Evolutionary conservation across 2,113 vertebrate species (phyloP), one percentile per base, ranked within the genome.

Genomic region (Mirza zaza): DNA sequence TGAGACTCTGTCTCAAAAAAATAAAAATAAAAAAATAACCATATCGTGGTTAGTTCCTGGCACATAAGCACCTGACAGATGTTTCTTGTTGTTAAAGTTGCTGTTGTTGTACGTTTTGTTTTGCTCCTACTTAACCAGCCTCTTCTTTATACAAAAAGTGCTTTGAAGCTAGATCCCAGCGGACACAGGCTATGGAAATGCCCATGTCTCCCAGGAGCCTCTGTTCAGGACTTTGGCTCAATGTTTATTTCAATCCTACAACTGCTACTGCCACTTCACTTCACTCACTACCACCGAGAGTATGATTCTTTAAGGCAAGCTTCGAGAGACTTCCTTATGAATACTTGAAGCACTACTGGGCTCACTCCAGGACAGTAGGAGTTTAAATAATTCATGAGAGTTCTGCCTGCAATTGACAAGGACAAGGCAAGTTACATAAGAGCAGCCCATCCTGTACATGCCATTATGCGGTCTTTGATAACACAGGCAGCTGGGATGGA

Each of bases 381-480:
- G 45, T 90, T 90, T 96, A 93, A 96, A 96, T 95, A 94, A 97
- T 95, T 86, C 91, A 91, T 95, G 76, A 95, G 59, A 55, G 45
- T 14, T 83, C 25, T 87, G 65, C 73, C 90, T 84, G 45, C 73
- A 87, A 42, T 45, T 87, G 86, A 91, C 48, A 96, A 91, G 90
- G 39, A 95, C 73, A 71, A 91, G 88, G 63, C 48, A 92, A 76
- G 90, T 27, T 94, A 59, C 89, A 59, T 42, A 91, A 90, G 70
- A 96, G 79, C 36, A 15, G 8, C 29, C 90, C 91, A 79, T 79
- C 92, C 63, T 27, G 48, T 70, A n/a, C 9, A 18, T 52, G 25
- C 52, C 61, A 79, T 87, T 70, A 55, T 18, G 2, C 68, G 91
- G 45, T 59, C 68, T 93, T 90, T 97, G 63, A 93, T 83, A 86